Evolutionary conservation across 2,888 invertebrate genomes (phyloP).

Genomic region (Alcis repandata): DNA sequence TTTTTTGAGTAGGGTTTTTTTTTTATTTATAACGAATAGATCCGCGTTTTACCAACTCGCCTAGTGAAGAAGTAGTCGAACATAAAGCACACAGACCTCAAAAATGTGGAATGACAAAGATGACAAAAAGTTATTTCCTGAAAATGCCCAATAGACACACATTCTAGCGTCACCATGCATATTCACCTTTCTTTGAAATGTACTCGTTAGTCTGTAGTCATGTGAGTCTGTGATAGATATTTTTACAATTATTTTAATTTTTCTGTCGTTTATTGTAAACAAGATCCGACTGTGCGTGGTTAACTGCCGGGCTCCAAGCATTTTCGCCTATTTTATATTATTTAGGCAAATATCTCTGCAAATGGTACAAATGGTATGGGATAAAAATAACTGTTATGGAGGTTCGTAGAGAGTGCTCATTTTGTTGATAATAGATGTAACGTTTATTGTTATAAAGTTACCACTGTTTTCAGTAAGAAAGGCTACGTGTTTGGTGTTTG

Average conservation of each 20-base stretch:
- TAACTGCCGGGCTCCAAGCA: constrained; percentile 22
- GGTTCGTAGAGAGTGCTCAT: background rate
- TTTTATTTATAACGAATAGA: too few relatives aligned
- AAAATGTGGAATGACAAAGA: too few relatives aligned
- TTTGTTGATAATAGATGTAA: constrained; percentile 1
- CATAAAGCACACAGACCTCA: too few relatives aligned
- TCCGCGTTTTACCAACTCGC: background rate
- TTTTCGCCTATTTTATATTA: constrained; percentile 31
- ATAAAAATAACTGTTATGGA: constrained; percentile 15
- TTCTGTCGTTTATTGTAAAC: background rate
- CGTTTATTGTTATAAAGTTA: background rate
- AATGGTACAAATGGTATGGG: constrained; percentile 21
- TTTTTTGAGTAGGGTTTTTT: too few relatives aligned
- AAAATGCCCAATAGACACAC: too few relatives aligned
- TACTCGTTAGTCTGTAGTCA: too few relatives aligned
- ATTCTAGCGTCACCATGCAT: too few relatives aligned
- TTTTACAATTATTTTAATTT: too few relatives aligned
- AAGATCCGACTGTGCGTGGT: constrained; percentile 18
- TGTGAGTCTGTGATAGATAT: too few relatives aligned
- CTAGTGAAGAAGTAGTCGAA: background rate
- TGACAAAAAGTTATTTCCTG: too few relatives aligned
- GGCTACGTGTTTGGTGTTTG: too few relatives aligned
- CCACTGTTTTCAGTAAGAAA: background rate
- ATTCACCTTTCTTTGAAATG: too few relatives aligned
- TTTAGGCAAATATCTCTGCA: constrained; percentile 28